phyloP scores from a whole-genome alignment of 2,888 invertebrate species.

The Plusia festucae region DNA sequence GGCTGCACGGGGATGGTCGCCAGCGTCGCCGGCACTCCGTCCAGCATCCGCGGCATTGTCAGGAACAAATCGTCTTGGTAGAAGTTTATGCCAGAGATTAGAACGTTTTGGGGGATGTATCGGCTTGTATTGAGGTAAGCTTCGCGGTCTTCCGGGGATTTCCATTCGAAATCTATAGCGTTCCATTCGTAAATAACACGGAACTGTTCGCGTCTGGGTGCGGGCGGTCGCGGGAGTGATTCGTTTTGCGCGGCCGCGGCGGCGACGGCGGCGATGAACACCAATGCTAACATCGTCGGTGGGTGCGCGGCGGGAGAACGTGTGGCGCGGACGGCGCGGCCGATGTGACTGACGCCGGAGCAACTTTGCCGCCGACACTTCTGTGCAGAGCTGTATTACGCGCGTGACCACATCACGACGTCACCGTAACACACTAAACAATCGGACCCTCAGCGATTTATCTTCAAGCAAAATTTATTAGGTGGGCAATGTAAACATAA shows the following conservation, averaged over 20 bases:
- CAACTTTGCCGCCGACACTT: constrained; percentile 60
- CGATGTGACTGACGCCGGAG: constrained; percentile 77
- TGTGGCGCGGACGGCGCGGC: constrained; percentile 78
- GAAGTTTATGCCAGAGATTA: constrained; percentile 91
- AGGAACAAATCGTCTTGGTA: constrained; percentile 92
- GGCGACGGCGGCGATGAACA: constrained; percentile 75
- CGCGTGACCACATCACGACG: constrained; percentile 71
- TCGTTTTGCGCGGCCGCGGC: constrained; percentile 82
- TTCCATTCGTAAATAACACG: constrained; percentile 93
- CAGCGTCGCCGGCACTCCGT: constrained; percentile 92
- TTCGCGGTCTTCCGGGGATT: constrained; percentile 86
- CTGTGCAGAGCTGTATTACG: constrained; percentile 55
- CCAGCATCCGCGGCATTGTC: constrained; percentile 92
- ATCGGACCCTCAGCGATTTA: constrained; percentile 64
- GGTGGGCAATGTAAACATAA: constrained; percentile 54
- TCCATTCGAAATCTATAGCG: constrained; percentile 92
- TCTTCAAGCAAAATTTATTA: constrained; percentile 57
- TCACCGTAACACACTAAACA: constrained; percentile 62
- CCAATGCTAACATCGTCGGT: constrained; percentile 74
- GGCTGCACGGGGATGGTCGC: constrained; percentile 85
- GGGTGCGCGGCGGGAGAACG: constrained; percentile 66
- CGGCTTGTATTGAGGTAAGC: constrained; percentile 87
- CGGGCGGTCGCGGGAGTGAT: constrained; percentile 69
- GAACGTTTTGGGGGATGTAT: constrained; percentile 91
- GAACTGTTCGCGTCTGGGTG: constrained; percentile 88